Percentiles rank a stretch among this genome's conserved stretches.
phyloP scores from a whole-genome alignment of 1,140 invertebrate species.

The Eumeta japonica region DNA sequence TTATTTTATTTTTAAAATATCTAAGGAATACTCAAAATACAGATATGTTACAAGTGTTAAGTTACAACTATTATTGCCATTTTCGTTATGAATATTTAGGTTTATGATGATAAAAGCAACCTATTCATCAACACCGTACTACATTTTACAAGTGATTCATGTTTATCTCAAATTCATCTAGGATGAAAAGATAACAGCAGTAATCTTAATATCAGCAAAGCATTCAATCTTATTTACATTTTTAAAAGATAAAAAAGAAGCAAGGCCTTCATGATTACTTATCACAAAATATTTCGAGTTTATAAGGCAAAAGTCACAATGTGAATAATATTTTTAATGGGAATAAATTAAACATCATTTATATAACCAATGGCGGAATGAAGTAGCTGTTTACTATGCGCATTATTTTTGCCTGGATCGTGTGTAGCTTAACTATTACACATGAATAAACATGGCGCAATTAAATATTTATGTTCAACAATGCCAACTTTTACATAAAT shows the following conservation, averaged over 20 bases:
- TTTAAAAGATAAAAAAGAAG: slow-evolving; percentile 34
- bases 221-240: slow-evolving; percentile 51
- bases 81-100: slow-evolving; percentile 33
- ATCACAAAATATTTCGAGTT: slow-evolving; percentile 46
- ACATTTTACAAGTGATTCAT: not conserved
- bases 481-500: slow-evolving; percentile 33
- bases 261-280: slow-evolving; percentile 44
- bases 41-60: slow-evolving; percentile 33
- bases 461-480: slow-evolving; percentile 32
- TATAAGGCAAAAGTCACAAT: slow-evolving; percentile 46
- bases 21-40: slow-evolving; percentile 28
- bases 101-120: too few relatives aligned
- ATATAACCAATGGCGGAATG: slow-evolving; percentile 33
- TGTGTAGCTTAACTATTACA: slow-evolving; percentile 43
- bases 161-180: not conserved
- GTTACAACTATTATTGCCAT: slow-evolving; percentile 52
- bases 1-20: slow-evolving; percentile 19
- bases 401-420: slow-evolving; percentile 43
- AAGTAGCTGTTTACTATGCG: slow-evolving; percentile 39
- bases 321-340: slow-evolving; percentile 33
- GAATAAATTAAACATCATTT: slow-evolving; percentile 24
- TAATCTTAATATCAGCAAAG: slow-evolving; percentile 17
- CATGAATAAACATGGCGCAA: slow-evolving; percentile 44
- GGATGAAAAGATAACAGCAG: not conserved
- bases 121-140: too few relatives aligned